phyloP scores from a whole-genome alignment of 2,888 invertebrate species.

The Cheilosia vernalis region DNA sequence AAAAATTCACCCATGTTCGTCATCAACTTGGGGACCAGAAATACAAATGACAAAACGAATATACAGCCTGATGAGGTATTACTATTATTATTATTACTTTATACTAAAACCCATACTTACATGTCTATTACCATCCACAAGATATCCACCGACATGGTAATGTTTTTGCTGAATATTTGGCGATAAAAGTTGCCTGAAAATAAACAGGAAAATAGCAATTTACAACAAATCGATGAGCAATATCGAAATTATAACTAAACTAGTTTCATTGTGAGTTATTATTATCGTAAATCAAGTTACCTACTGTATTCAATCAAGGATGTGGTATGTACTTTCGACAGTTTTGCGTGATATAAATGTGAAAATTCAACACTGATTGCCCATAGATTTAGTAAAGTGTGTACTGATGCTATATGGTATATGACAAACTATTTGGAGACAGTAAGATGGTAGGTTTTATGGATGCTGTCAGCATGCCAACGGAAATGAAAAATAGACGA shows the following conservation, averaged over 20 bases:
- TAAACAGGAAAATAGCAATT: conserved; percentile 77
- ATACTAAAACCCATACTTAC: conserved; percentile 78
- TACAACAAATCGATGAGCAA: conserved; percentile 34
- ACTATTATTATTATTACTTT: background rate
- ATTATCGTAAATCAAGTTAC: background rate
- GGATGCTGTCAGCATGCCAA: too few relatives aligned
- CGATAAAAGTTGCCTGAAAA: conserved; percentile 94
- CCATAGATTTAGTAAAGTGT: too few relatives aligned
- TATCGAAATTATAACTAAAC: background rate
- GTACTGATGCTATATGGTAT: too few relatives aligned
- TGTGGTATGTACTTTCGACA: background rate
- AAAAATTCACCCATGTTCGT: too few relatives aligned
- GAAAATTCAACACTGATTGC: background rate
- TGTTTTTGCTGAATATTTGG: conserved; percentile 96
- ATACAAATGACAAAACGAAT: conserved; percentile 20
- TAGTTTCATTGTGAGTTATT: background rate
- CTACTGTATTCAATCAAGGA: background rate
- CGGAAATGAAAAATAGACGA: too few relatives aligned
- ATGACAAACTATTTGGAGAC: too few relatives aligned
- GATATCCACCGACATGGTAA: conserved; percentile 93
- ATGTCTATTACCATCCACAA: conserved; percentile 83
- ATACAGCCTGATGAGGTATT: background rate
- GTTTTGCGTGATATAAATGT: background rate
- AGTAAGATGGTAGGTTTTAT: too few relatives aligned
- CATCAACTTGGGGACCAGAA: too few relatives aligned